Evolutionary conservation across 2,797 vertebrate species (phyloP).

Genomic region (Rhadinocentrus ornatus): DNA sequence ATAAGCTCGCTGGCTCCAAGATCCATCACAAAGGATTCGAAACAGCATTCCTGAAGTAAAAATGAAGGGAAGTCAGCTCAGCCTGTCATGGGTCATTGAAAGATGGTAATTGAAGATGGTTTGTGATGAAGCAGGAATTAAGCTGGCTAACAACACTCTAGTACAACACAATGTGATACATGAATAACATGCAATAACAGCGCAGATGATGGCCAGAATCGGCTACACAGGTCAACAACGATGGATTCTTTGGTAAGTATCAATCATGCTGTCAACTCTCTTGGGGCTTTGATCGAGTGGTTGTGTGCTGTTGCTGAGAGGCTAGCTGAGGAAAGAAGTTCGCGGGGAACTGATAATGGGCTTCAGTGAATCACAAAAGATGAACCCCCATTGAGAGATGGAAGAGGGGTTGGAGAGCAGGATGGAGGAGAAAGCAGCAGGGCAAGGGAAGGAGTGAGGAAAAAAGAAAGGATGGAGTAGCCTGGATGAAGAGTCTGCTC

Average conservation of each 20-base stretch:
- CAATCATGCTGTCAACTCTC: constrained; percentile 62
- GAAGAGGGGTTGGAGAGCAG: constrained; percentile 35
- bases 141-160: constrained; percentile 51
- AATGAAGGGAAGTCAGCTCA: constrained; percentile 52
- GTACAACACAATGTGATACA: constrained; percentile 41
- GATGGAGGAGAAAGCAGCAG: constrained; percentile 42
- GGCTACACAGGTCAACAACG: constrained; percentile 72
- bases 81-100: constrained; percentile 25
- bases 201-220: constrained; percentile 58
- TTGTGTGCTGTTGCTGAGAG: constrained; percentile 70
- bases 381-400: constrained; percentile 69
- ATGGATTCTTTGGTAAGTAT: constrained; percentile 74
- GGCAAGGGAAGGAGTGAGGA: constrained; percentile 35
- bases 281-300: constrained; percentile 67
- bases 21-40: constrained; percentile 52
- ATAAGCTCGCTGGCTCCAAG: constrained; percentile 12
- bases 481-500: constrained; percentile 32
- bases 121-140: constrained; percentile 50
- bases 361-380: constrained; percentile 69
- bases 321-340: constrained; percentile 61
- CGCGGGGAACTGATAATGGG: constrained; percentile 68
- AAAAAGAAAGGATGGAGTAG: constrained; percentile 28
- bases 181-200: constrained; percentile 51
- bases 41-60: constrained; percentile 49
- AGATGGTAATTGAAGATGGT: constrained; percentile 41